Evolutionary conservation across 30 jellyfish, hydroid and myxozoan genomes (phyloP).

Genomic region (Aurelia aurita): DNA sequence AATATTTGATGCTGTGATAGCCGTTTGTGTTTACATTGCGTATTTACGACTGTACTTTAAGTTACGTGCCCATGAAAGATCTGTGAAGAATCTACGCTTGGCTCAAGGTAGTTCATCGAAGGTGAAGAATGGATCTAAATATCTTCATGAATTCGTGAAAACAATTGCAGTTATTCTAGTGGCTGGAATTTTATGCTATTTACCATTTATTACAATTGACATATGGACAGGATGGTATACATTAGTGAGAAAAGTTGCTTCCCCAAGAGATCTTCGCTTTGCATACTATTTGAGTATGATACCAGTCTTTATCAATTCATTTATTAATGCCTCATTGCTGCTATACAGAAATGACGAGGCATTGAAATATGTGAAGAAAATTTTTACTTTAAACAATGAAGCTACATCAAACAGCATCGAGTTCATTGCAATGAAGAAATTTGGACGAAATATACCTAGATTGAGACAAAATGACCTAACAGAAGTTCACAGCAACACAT

Average conservation of each 20-base stretch:
- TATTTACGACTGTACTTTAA: slow-evolving; percentile 34
- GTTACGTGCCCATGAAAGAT: slow-evolving; percentile 15
- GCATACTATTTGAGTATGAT: slow-evolving; percentile 13
- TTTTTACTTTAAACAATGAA: not conserved
- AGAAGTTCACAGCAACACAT: not conserved
- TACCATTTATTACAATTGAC: slow-evolving; percentile 47
- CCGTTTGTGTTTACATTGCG: slow-evolving; percentile 24
- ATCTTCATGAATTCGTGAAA: slow-evolving; percentile 36
- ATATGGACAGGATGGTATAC: slow-evolving; percentile 63
- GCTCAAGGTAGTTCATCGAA: not conserved
- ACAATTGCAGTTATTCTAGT: slow-evolving; percentile 39
- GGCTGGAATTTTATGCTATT: slow-evolving; percentile 32
- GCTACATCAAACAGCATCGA: not conserved
- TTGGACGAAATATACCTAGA: not conserved
- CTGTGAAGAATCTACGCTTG: not conserved
- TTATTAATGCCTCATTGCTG: slow-evolving; percentile 14
- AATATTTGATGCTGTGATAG: slow-evolving; percentile 16
- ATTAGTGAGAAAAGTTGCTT: slow-evolving; percentile 4
- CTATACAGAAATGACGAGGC: slow-evolving; percentile 44
- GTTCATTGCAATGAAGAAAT: not conserved
- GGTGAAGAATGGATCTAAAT: not conserved
- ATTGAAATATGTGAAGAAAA: not conserved
- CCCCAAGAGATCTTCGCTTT: slow-evolving; percentile 57
- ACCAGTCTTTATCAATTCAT: slow-evolving; percentile 21
- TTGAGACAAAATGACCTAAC: not conserved